These are phyloP conservation scores for Capitella teleta DNA, from an alignment of 1,140 invertebrate species.

Conservation along the genomic window DNA sequence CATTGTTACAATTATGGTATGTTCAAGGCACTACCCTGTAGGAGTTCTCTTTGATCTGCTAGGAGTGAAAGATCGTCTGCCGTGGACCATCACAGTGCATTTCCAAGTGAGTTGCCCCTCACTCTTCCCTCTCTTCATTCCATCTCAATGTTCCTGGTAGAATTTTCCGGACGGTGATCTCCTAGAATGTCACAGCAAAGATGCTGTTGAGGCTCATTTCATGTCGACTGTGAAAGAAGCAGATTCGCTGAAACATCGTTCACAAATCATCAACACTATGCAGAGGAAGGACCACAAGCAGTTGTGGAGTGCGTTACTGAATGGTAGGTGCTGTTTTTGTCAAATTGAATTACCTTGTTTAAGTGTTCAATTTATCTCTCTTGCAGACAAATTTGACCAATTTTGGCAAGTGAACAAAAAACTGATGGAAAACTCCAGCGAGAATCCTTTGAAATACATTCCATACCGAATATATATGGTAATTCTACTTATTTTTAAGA, in stretches of 20 bases:
- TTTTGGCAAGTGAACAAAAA: constrained; percentile 95
- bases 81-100: constrained; percentile 90
- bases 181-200: constrained; percentile 52
- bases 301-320: constrained; percentile 83
- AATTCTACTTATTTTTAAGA: too few species aligned
- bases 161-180: constrained; percentile 46
- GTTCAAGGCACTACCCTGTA: constrained; percentile 77
- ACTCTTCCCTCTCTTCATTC: not conserved
- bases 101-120: constrained; percentile 56
- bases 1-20: too few species aligned
- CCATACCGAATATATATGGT: constrained; percentile 72
- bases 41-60: constrained; percentile 84
- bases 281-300: constrained; percentile 96
- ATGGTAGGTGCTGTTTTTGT: constrained; percentile 52
- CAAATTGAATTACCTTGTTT: not conserved
- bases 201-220: constrained; percentile 83
- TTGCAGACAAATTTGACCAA: constrained; percentile 91
- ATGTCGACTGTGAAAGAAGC: constrained; percentile 95
- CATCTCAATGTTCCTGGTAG: constrained; percentile 17
- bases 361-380: not conserved
- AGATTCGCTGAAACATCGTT: constrained; percentile 87
- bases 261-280: constrained; percentile 84
- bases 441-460: constrained; percentile 79
- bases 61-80: constrained; percentile 60
- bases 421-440: constrained; percentile 68